Percentiles rank a stretch among this genome's conserved stretches.
Evolutionary conservation across 1,140 invertebrate species (phyloP).

Genomic region (Temnothorax longispinosus): DNA sequence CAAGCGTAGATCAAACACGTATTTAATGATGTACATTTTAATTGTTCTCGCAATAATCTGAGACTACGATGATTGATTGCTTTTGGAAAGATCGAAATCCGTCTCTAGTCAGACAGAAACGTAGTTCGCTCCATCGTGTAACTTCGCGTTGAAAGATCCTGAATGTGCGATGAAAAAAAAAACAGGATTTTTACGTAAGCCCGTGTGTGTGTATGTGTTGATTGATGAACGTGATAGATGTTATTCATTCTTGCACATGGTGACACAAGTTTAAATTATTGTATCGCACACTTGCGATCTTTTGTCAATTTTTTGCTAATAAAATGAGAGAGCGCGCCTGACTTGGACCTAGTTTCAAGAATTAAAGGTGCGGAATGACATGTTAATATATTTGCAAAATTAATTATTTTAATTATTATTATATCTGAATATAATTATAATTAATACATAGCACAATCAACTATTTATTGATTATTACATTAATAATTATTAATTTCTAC

Average conservation of each 20-base stretch:
- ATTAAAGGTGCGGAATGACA: neutral
- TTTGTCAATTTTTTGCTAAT: neutral
- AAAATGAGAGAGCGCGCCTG: neutral
- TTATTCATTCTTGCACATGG: neutral
- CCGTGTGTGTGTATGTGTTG: neutral
- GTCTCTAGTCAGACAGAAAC: neutral
- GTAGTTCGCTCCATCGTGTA: neutral
- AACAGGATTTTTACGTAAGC: constrained; percentile 34
- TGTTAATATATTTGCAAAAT: neutral
- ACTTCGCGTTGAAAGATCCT: neutral
- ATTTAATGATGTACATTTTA: neutral
- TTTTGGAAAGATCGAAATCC: neutral
- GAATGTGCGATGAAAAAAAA: constrained; percentile 2
- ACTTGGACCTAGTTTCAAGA: neutral
- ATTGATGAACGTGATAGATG: constrained; percentile 16
- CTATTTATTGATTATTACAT: neutral
- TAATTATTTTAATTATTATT: constrained; percentile 2
- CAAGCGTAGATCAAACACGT: too few species aligned
- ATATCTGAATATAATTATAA: neutral
- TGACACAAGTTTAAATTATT: neutral
- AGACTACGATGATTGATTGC: neutral
- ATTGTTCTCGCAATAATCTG: neutral
- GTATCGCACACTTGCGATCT: neutral
- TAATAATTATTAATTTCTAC: neutral
- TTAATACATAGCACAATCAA: neutral